Evolutionary conservation across 2,113 vertebrate species (phyloP).

Genomic region (Engystomops pustulosus): DNA sequence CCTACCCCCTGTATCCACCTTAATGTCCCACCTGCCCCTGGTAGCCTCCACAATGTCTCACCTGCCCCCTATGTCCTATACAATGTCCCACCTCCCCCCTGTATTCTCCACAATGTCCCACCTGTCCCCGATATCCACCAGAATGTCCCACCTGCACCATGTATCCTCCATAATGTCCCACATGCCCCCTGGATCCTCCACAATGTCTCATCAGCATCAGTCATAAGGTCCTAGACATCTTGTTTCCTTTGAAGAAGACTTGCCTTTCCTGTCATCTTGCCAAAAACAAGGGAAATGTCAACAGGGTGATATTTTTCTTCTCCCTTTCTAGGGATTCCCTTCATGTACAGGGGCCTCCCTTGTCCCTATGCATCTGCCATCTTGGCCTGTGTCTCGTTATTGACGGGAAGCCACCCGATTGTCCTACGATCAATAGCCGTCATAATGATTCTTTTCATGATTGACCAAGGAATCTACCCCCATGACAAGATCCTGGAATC

Average conservation of each 20-base stretch:
- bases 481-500: slow-evolving; percentile 90
- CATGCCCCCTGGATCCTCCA: neutral
- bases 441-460: slow-evolving; percentile 89
- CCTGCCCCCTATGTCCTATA: neutral
- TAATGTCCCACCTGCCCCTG: neutral
- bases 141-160: too few relatives aligned
- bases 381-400: slow-evolving; percentile 80
- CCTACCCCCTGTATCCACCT: neutral
- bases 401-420: slow-evolving; percentile 76
- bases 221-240: too few relatives aligned
- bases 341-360: slow-evolving; percentile 88
- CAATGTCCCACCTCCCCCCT: neutral
- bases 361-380: slow-evolving; percentile 88
- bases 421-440: slow-evolving; percentile 75
- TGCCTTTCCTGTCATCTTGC: too few relatives aligned
- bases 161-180: too few relatives aligned
- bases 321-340: slow-evolving; percentile 77
- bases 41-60: neutral
- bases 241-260: too few relatives aligned
- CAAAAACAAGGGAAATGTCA: too few relatives aligned
- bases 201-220: neutral
- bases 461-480: slow-evolving; percentile 86
- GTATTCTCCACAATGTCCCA: neutral
- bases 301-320: slow-evolving; percentile 59
- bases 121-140: neutral